Evolutionary conservation across 2,797 vertebrate species (phyloP), one percentile per base, ranked within the genome.

Genomic region (Enteromius viviparus): DNA sequence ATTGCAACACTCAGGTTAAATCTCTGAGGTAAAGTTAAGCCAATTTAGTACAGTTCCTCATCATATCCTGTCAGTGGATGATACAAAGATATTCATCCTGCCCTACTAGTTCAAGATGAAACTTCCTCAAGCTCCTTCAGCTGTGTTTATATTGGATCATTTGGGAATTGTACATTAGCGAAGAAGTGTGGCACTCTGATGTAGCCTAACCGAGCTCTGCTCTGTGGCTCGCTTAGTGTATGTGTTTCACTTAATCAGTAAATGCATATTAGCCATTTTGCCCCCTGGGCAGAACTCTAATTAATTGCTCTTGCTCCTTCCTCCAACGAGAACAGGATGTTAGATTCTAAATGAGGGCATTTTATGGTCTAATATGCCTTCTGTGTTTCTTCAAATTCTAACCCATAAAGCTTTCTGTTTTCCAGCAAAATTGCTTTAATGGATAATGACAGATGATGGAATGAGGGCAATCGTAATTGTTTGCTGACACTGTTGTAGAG

Each of bases 181-280:
- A 60, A 62, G 66, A 40, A 83, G 75, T 32, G n/a, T 71, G 37
- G 53, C 51, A 32, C 37, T 77, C 51, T 34, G 37, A 70, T 64
- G 51, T 51, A 34, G 76, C 76, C 66, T 49, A 37, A 78, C 68
- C 12, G 42, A 53, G 78, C 19, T 75, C 78, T 79, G 26, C 37
- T 34, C 85, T 60, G 45, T 82, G 72, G 74, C 82, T 87, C 83
- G 78, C 85, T 86, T 84, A 87, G 85, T 55, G 42, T 68, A 79
- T 26, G 21, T 42, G 55, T 85, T 89, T 85, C 64, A 80, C 83
- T 86, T 74, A 83, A 85, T 83, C 81, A 85, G 80, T 83, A 80
- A 93, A 92, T 89, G 88, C 86, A 84, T 90, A 68, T 86, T 87
- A 89, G 91, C 87, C 81, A 68, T 88, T 89, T 85, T 78, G 85